Conservation (phyloP, 2,888 invertebrate species). For the Theretra japonica region DNA sequence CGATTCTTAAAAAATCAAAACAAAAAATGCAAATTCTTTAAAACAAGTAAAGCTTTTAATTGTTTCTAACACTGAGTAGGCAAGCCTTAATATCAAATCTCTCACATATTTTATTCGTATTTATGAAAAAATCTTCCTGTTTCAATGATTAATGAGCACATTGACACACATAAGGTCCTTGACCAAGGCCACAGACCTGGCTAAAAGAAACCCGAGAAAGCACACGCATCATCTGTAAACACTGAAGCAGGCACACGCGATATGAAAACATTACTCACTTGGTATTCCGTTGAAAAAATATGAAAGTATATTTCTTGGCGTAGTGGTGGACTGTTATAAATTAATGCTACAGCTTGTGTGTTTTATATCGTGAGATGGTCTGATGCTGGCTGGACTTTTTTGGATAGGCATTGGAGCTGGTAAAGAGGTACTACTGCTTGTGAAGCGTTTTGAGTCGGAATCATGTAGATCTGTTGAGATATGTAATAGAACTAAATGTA, state of each 20-base stretch:
- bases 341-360: slow-evolving; percentile 17
- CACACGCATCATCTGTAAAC: slow-evolving; percentile 31
- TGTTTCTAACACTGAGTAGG: too few species aligned
- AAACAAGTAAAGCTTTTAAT: too few species aligned
- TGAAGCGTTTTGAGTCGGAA: too few species aligned
- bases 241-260: slow-evolving; percentile 42
- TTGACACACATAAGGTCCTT: not conserved
- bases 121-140: not conserved
- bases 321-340: slow-evolving; percentile 42
- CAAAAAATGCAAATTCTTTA: too few species aligned
- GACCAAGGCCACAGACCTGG: slow-evolving; percentile 15
- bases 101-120: not conserved
- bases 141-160: not conserved
- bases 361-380: not conserved
- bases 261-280: slow-evolving; percentile 37
- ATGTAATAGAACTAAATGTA: too few species aligned
- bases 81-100: not conserved
- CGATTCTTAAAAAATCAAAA: too few species aligned
- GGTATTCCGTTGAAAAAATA: slow-evolving; percentile 51
- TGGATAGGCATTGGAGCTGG: too few species aligned
- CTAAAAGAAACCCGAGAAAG: slow-evolving; percentile 24
- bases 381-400: not conserved
- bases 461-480: too few species aligned
- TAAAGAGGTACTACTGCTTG: too few species aligned
- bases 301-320: slow-evolving; percentile 44